phyloP scores from a whole-genome alignment of 2,888 invertebrate genomes.

The Drosophila buzzatii region DNA sequence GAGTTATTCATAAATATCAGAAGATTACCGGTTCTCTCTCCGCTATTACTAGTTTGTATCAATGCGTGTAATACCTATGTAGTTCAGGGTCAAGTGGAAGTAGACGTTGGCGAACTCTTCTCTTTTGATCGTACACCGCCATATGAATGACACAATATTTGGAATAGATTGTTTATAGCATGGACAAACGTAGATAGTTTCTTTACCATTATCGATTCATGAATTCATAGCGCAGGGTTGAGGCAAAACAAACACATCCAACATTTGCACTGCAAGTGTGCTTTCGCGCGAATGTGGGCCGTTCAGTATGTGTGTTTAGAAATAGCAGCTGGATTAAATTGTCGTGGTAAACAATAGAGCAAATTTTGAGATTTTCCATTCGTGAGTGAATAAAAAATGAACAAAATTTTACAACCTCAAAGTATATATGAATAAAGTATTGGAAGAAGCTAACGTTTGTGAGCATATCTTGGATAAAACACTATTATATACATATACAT shows the following conservation, averaged over 20 bases:
- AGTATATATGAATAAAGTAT: too few species aligned
- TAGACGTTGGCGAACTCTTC: neutral
- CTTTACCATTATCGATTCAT: conserved; percentile 8
- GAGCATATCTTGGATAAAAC: neutral
- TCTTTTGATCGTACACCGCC: neutral
- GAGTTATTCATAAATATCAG: too few species aligned
- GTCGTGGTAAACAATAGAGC: neutral
- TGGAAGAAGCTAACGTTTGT: neutral
- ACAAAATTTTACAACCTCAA: too few species aligned
- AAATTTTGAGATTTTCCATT: neutral
- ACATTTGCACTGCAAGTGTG: neutral
- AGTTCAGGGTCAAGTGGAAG: too few species aligned
- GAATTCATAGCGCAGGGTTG: neutral
- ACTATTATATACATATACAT: neutral
- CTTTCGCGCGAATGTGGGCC: neutral
- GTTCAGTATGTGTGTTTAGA: neutral
- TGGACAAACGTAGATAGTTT: neutral
- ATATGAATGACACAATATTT: neutral
- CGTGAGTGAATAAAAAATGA: neutral
- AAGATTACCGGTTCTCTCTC: too few species aligned
- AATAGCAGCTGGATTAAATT: neutral
- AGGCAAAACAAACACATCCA: neutral
- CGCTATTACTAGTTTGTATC: too few species aligned
- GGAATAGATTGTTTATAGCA: neutral
- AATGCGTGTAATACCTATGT: too few species aligned